Evolutionary conservation across 2,888 invertebrate genomes (phyloP), one percentile per base, ranked within the genome.

Genomic region (Ischnus inquisitorius): DNA sequence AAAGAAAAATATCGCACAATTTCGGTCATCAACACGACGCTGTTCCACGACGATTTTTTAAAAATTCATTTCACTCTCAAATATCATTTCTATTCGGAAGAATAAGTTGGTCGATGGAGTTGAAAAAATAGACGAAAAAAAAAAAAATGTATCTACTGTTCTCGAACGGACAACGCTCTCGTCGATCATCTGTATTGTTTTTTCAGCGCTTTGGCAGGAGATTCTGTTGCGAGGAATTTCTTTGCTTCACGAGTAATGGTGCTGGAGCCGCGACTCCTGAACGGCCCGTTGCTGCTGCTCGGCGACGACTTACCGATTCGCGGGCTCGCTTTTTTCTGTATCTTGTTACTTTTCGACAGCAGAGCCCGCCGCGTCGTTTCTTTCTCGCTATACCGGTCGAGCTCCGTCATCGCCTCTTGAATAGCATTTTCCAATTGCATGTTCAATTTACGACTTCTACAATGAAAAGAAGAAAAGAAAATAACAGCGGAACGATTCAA

Each of bases 361-460:
- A 60, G 28, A 4, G 60, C 14, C 1, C 60, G 25, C 60, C 67
- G 76, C 48, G 84, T 57, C 51, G 84, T 60, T 60, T 71, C 46
- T 62, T 81, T 81, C 75, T 92, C 88, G 82, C 89, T 88, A 68
- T 89, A 88, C 82, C 90, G 90, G 94, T 98, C 98, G 91, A 98
- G 94, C 94, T 98, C 98, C 87, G 96, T 95, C 97, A 98, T 97
- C 79, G 98, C 98, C 94, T 98, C 98, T 95, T 98, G 98, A 92
- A 98, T 98, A 78, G 98, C 98, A 92, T 97, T 97, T 94, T 98
- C 98, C 91, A 98, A 95, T 93, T 97, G 97, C 88, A 96, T 96
- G 94, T 97, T 98, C 95, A 98, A 95, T 97, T 98, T 98, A 95
- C 98, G 96, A 95, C 97, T 97, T 96, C 98, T 98, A 95, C 89